phyloP scores from a whole-genome alignment of 2,797 vertebrate genomes.

The Betta splendens region DNA sequence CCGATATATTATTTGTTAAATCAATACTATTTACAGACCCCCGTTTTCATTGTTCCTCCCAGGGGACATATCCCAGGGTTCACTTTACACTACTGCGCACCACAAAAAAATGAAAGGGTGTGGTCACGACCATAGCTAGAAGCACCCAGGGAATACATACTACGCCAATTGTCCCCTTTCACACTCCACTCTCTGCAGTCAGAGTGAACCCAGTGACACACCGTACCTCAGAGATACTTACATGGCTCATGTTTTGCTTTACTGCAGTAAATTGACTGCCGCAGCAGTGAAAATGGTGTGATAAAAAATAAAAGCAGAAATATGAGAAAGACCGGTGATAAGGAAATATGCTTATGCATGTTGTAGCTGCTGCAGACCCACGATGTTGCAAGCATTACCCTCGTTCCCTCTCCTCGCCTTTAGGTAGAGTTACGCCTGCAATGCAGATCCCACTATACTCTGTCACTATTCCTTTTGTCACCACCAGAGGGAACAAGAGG shows the following conservation, averaged over 20 bases:
- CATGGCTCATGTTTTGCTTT: slow-evolving; percentile 20
- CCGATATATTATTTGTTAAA: slow-evolving; percentile 32
- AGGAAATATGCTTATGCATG: slow-evolving; percentile 61
- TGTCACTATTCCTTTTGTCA: slow-evolving; percentile 52
- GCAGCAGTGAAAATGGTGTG: slow-evolving; percentile 25
- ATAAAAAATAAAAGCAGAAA: slow-evolving; percentile 35
- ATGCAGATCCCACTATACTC: slow-evolving; percentile 74
- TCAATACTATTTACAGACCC: neutral
- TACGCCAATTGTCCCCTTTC: slow-evolving; percentile 41
- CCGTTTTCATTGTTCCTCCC: slow-evolving; percentile 35
- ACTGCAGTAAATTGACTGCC: slow-evolving; percentile 46
- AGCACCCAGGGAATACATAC: slow-evolving; percentile 28
- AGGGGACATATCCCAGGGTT: slow-evolving; percentile 30
- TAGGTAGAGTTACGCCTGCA: slow-evolving; percentile 77
- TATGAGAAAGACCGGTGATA: slow-evolving; percentile 25
- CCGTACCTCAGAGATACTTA: slow-evolving; percentile 28
- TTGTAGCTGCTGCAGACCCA: slow-evolving; percentile 60
- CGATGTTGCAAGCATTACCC: slow-evolving; percentile 47
- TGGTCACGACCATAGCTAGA: slow-evolving; percentile 16
- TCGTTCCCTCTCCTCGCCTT: slow-evolving; percentile 17
- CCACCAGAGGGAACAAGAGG: slow-evolving; percentile 69
- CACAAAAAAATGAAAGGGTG: slow-evolving; percentile 27
- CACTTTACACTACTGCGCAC: slow-evolving; percentile 36
- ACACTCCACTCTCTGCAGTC: slow-evolving; percentile 30
- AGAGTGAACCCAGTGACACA: slow-evolving; percentile 42